Percentiles rank a stretch among this genome's conserved stretches.
Conservation (phyloP, 2,113 vertebrate species). For the Ondatra zibethicus region DNA sequence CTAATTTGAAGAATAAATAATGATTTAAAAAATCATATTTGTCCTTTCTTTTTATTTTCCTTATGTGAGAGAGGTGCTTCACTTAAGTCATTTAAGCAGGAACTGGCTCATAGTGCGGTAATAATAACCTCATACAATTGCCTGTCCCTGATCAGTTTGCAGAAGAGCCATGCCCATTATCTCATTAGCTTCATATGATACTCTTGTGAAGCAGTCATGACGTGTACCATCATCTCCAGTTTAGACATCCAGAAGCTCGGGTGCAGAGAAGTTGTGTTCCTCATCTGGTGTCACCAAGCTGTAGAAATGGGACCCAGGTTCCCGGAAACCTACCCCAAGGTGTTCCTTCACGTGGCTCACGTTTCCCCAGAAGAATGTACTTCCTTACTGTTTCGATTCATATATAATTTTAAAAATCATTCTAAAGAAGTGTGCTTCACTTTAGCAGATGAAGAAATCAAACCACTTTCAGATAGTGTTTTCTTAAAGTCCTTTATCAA, state of each 20-base stretch:
- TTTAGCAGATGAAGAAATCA: slow-evolving; percentile 50
- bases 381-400: slow-evolving; percentile 51
- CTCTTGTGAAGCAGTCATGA: background rate
- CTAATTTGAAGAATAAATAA: background rate
- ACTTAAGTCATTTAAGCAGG: slow-evolving; percentile 11
- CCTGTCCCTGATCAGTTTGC: slow-evolving; percentile 1
- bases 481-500: slow-evolving; percentile 34
- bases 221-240: background rate
- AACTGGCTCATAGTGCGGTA: slow-evolving; percentile 30
- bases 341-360: slow-evolving; percentile 8
- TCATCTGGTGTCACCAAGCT: slow-evolving; percentile 35
- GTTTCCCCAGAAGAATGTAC: slow-evolving; percentile 9
- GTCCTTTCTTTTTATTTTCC: slow-evolving; percentile 39
- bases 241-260: slow-evolving; percentile 39
- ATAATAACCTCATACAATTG: slow-evolving; percentile 28
- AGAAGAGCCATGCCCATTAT: background rate
- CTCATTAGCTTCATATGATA: slow-evolving; percentile 26
- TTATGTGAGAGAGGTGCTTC: background rate
- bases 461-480: slow-evolving; percentile 29
- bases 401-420: slow-evolving; percentile 50
- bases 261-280: slow-evolving; percentile 40
- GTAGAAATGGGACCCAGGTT: slow-evolving; percentile 38
- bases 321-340: background rate
- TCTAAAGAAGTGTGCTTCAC: slow-evolving; percentile 43
- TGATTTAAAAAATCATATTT: slow-evolving; percentile 53